Evolutionary conservation across 2,797 vertebrate genomes (phyloP).

Genomic region (Miichthys miiuy): DNA sequence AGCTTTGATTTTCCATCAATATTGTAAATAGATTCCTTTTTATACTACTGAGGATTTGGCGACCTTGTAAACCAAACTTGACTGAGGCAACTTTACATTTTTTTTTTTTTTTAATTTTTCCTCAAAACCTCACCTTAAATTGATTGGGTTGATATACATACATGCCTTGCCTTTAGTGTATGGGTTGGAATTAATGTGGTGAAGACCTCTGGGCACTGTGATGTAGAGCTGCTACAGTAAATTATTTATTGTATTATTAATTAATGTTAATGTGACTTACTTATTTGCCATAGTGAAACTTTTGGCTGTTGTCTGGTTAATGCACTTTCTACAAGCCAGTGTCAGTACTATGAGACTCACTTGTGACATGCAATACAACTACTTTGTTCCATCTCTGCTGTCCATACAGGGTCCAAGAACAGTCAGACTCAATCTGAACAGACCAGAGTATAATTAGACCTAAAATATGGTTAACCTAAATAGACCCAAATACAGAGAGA

Average conservation of each 20-base stretch:
- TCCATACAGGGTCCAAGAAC: not conserved
- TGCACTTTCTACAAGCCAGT: too few relatives aligned
- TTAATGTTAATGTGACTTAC: too few relatives aligned
- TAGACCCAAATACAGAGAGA: not conserved
- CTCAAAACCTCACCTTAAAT: not conserved
- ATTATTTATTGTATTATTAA: too few relatives aligned
- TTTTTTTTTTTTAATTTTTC: not conserved
- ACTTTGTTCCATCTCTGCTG: not conserved
- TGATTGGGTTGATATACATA: not conserved
- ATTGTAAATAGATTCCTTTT: not conserved
- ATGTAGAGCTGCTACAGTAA: too few relatives aligned
- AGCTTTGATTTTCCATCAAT: conserved; percentile 21
- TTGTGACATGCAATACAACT: not conserved
- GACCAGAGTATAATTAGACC: not conserved
- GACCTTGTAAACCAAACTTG: conserved; percentile 11
- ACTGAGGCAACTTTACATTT: not conserved
- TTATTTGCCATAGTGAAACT: too few relatives aligned
- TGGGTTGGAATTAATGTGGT: not conserved
- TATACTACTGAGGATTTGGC: not conserved
- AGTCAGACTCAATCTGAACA: not conserved
- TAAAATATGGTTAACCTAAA: not conserved
- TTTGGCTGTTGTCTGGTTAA: too few relatives aligned
- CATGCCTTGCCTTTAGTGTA: not conserved
- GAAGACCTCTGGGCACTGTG: not conserved
- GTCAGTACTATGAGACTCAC: too few relatives aligned